These are phyloP conservation scores for Manduca sexta DNA, from an alignment of 1,140 invertebrate genomes.

Conservation along the genomic window DNA sequence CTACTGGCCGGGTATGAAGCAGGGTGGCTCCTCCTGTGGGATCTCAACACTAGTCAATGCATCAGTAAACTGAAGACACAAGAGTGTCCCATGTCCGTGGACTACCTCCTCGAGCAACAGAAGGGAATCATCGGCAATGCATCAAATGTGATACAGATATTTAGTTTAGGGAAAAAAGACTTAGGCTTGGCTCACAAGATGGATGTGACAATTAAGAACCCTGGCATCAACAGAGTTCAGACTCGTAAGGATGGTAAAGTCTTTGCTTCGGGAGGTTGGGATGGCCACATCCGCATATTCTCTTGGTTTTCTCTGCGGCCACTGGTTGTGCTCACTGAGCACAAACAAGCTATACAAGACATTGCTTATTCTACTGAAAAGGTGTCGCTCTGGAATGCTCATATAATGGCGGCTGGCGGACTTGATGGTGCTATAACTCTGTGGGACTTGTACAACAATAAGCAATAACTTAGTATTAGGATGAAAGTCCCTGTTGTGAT, in stretches of 20 bases:
- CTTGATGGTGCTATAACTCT: slow-evolving; percentile 82
- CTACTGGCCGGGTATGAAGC: slow-evolving; percentile 79
- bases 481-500: background rate
- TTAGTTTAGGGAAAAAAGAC: slow-evolving; percentile 72
- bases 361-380: slow-evolving; percentile 77
- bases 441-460: slow-evolving; percentile 81
- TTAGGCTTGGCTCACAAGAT: slow-evolving; percentile 75
- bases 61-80: slow-evolving; percentile 75
- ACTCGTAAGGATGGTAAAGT: slow-evolving; percentile 83
- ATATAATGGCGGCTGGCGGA: slow-evolving; percentile 82
- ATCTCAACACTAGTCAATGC: slow-evolving; percentile 75
- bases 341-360: slow-evolving; percentile 79
- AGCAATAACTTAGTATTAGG: slow-evolving; percentile 31
- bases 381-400: slow-evolving; percentile 78
- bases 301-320: slow-evolving; percentile 84
- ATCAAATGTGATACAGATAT: slow-evolving; percentile 75
- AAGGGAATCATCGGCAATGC: slow-evolving; percentile 79
- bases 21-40: slow-evolving; percentile 80
- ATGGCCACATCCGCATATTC: slow-evolving; percentile 83
- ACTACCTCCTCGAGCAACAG: slow-evolving; percentile 77
- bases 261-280: slow-evolving; percentile 84
- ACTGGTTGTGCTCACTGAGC: slow-evolving; percentile 82
- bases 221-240: slow-evolving; percentile 81
- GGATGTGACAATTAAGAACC: slow-evolving; percentile 78
- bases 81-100: slow-evolving; percentile 80